Base-by-base conservation (phyloP, 2,113 vertebrate genomes). In the Pica pica region DNA sequence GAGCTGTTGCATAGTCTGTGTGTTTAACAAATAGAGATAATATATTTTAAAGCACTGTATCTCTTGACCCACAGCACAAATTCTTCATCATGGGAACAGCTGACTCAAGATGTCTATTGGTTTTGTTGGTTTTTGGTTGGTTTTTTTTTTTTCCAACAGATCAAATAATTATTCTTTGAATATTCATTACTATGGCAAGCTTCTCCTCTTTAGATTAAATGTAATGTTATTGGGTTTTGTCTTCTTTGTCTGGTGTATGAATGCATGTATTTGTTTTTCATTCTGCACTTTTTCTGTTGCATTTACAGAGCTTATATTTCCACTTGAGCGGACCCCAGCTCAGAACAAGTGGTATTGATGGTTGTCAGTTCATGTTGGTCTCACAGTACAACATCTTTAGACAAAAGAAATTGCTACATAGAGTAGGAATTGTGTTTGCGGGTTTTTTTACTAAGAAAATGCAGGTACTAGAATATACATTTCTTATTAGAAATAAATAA, bases 191-290 rank as follows among this genome's bases (percentile, higher is more conserved):
- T 35, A 44, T 3, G 5, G 18, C 10, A 57, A 76, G 1, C 4
- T 42, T 59, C 23, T 64, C 5, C 21, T 71, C 19, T 75, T 71
- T 13, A 60, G 22, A 56, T 60, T 35, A 70, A 64, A 64, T 42
- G 2, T 2, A 44, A 15, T 13, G 2, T 27, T 81, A 10, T 5
- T 42, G 26, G 0, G 0, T 55, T 81, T 77, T 46, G 3, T 30
- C 22, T 41, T 92, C 10, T 73, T 83, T 50, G 8, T 42, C 31
- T 80, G 6, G 11, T 24, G 4, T 33, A 39, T 33, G n/a, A 76
- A 74, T 35, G 12, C 11, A 61, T 8, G 4, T 10, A 24, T 33
- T 80, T 70, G 5, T 57, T 89, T 90, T 70, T 30, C 23, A 19
- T 21, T 61, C 10, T 65, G 20, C 14, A 23, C 18, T 81, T 81